Percentiles rank a stretch among this genome's conserved stretches.
These are phyloP conservation scores for Aspidiotus rigidus DNA, from an alignment of 2,888 invertebrate genomes.

Conservation along the genomic window DNA sequence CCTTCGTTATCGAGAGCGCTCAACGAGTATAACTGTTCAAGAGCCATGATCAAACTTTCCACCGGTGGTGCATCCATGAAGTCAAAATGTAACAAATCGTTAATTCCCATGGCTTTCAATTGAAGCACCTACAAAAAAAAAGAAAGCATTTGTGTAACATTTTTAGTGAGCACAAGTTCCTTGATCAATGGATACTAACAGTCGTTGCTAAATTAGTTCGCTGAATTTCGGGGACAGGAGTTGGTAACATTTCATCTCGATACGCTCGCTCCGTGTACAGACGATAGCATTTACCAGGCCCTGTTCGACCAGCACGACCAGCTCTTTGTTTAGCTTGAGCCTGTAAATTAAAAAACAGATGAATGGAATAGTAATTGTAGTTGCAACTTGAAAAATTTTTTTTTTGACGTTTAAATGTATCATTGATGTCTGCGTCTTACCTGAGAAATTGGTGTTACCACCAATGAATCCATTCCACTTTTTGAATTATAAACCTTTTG, in stretches of 20 bases:
- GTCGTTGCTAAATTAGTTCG: slow-evolving; percentile 95
- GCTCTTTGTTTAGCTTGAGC: slow-evolving; percentile 97
- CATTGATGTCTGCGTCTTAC: slow-evolving; percentile 44
- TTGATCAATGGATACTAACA: slow-evolving; percentile 42
- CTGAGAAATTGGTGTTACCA: slow-evolving; percentile 97
- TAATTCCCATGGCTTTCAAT: slow-evolving; percentile 98
- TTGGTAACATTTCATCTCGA: slow-evolving; percentile 96
- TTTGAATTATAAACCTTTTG: slow-evolving; percentile 98
- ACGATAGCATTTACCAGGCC: slow-evolving; percentile 94
- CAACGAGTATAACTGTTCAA: slow-evolving; percentile 92
- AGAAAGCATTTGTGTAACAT: slow-evolving; percentile 6
- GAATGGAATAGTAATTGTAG: not conserved
- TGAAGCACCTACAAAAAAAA: slow-evolving; percentile 59
- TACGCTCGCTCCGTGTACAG: slow-evolving; percentile 97
- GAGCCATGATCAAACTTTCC: slow-evolving; percentile 92
- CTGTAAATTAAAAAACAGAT: slow-evolving; percentile 42
- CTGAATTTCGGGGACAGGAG: slow-evolving; percentile 97
- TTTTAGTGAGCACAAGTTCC: not conserved
- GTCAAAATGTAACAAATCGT: slow-evolving; percentile 94
- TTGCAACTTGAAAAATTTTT: not conserved
- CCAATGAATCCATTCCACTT: slow-evolving; percentile 97
- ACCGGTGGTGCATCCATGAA: slow-evolving; percentile 99
- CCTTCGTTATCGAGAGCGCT: slow-evolving; percentile 95
- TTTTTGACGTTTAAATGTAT: slow-evolving; percentile 8
- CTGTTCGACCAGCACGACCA: slow-evolving; percentile 92